These are phyloP conservation scores for Lasiommata megera DNA, from an alignment of 2,888 invertebrate species.

Conservation along the genomic window DNA sequence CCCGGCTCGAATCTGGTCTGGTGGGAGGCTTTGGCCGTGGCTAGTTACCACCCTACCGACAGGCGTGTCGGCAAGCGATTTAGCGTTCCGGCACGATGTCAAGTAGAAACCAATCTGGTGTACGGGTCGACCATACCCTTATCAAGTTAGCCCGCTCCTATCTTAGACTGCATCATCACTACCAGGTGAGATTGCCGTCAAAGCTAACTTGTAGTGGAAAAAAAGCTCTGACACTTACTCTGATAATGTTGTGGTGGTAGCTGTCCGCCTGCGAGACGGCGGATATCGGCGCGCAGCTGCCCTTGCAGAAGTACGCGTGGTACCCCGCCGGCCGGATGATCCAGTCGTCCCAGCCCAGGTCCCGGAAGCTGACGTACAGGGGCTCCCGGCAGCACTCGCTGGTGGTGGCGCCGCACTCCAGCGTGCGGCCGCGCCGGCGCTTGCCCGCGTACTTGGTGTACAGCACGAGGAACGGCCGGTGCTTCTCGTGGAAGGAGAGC, in stretches of 20 bases:
- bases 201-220: too few species aligned
- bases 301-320: conserved; percentile 93
- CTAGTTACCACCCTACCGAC: too few species aligned
- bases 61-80: too few species aligned
- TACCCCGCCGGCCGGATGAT: conserved; percentile 91
- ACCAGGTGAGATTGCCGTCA: too few species aligned
- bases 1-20: too few species aligned
- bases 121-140: too few species aligned
- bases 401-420: conserved; percentile 84
- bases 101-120: too few species aligned
- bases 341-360: conserved; percentile 95
- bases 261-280: conserved; percentile 82
- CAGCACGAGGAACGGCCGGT: conserved; percentile 89
- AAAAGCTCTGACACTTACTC: conserved; percentile 67
- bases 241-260: conserved; percentile 87
- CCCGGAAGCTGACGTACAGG: conserved; percentile 90
- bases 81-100: too few species aligned
- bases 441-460: conserved; percentile 88
- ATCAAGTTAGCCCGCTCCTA: too few species aligned
- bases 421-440: conserved; percentile 82
- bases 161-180: too few species aligned
- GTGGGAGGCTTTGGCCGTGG: too few species aligned
- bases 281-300: conserved; percentile 88
- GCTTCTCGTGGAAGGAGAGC: conserved; percentile 85
- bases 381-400: conserved; percentile 92